Percentiles rank a stretch among this genome's conserved stretches.
Evolutionary conservation across 2,113 vertebrate species (phyloP).

Genomic region (Lutjanus erythropterus): DNA sequence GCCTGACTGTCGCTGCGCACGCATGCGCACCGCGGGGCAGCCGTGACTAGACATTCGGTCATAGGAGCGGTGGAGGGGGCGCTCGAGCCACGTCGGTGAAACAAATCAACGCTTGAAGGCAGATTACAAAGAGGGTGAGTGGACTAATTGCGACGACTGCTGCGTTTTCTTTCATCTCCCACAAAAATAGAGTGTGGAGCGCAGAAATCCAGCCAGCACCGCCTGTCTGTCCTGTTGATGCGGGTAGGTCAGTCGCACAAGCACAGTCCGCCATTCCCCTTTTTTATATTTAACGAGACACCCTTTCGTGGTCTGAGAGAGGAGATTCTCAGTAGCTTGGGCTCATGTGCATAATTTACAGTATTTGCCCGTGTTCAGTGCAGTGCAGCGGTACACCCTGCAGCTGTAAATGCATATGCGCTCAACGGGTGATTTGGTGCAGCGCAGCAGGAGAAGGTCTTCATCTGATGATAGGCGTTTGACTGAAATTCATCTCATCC

Average conservation of each 20-base stretch:
- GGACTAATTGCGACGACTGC: constrained; percentile 68
- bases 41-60: constrained; percentile 84
- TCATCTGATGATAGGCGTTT: constrained; percentile 36
- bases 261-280: constrained; percentile 81
- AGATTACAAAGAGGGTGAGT: constrained; percentile 74
- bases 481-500: constrained; percentile 34
- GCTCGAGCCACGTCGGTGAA: constrained; percentile 78
- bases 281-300: constrained; percentile 66
- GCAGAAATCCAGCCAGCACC: constrained; percentile 46
- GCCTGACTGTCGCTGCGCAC: constrained; percentile 33
- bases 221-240: constrained; percentile 60
- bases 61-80: constrained; percentile 77
- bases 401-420: constrained; percentile 50
- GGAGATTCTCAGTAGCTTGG: constrained; percentile 25
- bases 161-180: constrained; percentile 42
- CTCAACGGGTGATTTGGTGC: constrained; percentile 66
- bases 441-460: constrained; percentile 58
- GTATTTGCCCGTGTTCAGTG: constrained; percentile 38
- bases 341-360: constrained; percentile 52
- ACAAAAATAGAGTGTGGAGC: constrained; percentile 33
- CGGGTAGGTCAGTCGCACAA: constrained; percentile 80
- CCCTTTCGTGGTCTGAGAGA: constrained; percentile 24
- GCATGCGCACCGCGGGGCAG: constrained; percentile 72
- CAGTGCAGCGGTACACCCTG: constrained; percentile 35
- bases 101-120: constrained; percentile 75